Evolutionary conservation across 2,797 vertebrate genomes (phyloP), one percentile per base, ranked within the genome.

Genomic region (Eulemur mongoz): DNA sequence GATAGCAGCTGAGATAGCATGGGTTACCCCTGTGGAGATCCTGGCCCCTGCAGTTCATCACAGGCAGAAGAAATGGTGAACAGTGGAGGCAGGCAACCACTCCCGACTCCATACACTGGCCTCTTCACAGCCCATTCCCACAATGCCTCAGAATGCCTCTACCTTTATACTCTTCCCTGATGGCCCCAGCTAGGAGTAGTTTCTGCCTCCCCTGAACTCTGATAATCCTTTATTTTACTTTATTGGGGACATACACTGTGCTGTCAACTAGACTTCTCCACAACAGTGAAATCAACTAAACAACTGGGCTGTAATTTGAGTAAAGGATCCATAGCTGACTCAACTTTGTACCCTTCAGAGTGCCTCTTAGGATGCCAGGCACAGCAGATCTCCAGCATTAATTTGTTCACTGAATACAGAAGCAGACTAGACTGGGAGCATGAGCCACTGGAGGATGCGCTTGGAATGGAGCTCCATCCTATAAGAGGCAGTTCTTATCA

Each of bases 261-360:
- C 48, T 82, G 17, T 67, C 69, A 63, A 69, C 38, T 86, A 86
- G 83, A 89, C 57, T 93, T 86, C 40, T 54, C 40, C 54, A 35
- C 23, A 84, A 85, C 23, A 89, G 61, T 79, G 65, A 88, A 90
- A 95, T 27, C 40, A 57, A 93, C 52, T 72, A 75, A 80, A 80
- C 2, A 8, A 40, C 45, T 20, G 50, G 59, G 18, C 76, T 93
- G 4, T 72, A 78, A 90, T 23, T 30, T 32, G 73, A 96, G 23
- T n/a, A 43, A 92, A 83, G 35, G 59, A 69, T 45, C 48, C 67
- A 67, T 1, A 57, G 32, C 27, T 61, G 69, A 83, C 7, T 92
- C 61, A 89, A 69, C 23, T 84, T 57, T 63, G 32, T 27, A 80
- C 40, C 87, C 45, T 65, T 89, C 57, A 73, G 45, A 43, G 59